Conservation (phyloP, 2,113 vertebrate species). For the Nesogale talazaci region DNA sequence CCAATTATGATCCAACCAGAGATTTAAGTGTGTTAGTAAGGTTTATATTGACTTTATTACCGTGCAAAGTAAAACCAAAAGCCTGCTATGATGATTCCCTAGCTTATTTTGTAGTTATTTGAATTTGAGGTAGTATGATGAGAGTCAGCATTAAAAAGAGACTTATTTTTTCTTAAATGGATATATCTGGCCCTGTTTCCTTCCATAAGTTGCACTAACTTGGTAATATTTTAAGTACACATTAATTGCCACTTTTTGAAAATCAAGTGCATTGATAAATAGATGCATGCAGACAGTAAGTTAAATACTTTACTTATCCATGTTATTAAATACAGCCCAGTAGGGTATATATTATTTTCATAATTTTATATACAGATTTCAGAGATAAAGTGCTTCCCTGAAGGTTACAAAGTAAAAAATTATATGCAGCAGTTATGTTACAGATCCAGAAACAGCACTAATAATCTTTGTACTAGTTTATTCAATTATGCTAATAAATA, state of each 20-base stretch:
- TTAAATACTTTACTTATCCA: background rate
- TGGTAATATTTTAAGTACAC: background rate
- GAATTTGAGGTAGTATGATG: background rate
- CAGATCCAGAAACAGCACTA: background rate
- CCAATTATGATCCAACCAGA: background rate
- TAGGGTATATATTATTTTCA: background rate
- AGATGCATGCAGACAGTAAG: background rate
- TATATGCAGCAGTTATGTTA: background rate
- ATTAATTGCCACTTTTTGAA: constrained; percentile 8
- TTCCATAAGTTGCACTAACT: constrained; percentile 26
- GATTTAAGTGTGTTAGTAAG: background rate
- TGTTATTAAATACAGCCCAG: background rate
- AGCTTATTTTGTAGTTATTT: background rate
- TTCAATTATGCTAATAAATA: constrained; percentile 43
- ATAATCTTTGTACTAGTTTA: background rate
- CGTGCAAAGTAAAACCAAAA: background rate
- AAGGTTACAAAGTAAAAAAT: background rate
- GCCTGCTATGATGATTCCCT: background rate
- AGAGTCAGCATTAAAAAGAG: background rate
- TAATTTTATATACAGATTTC: background rate
- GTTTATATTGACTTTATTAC: background rate
- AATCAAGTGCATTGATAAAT: background rate
- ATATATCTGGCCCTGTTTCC: background rate
- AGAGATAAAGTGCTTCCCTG: background rate
- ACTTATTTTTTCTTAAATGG: background rate